Conservation (phyloP, 2,888 invertebrate species). For the Cantharis flavilabris region DNA sequence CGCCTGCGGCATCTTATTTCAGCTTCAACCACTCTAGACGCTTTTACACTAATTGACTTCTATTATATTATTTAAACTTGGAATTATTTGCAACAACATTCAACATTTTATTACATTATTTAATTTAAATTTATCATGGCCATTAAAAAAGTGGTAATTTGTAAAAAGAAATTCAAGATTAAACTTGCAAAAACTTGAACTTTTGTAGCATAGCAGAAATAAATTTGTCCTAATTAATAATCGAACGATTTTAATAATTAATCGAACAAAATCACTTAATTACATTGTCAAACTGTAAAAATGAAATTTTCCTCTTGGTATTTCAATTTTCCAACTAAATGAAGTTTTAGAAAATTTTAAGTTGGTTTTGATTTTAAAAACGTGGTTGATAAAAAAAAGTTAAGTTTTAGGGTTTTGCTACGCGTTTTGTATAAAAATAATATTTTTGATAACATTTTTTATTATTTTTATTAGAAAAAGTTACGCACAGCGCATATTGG, state of each 20-base stretch:
- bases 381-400: neutral
- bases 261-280: neutral
- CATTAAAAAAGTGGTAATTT: neutral
- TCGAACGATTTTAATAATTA: neutral
- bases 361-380: neutral
- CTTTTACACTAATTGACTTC: too few species aligned
- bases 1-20: neutral
- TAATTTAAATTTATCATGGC: neutral
- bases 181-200: neutral
- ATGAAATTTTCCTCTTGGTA: neutral
- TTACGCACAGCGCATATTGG: constrained; percentile 40
- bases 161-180: neutral
- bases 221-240: neutral
- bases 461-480: neutral
- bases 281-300: neutral
- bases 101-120: neutral
- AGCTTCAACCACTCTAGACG: too few species aligned
- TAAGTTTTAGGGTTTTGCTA: neutral
- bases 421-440: neutral
- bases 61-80: too few species aligned
- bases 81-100: neutral
- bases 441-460: neutral
- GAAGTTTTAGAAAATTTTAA: neutral
- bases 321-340: neutral
- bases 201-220: neutral